Evolutionary conservation across 2,113 vertebrate genomes (phyloP), one percentile per base, ranked within the genome.

Genomic region (Syrmaticus mikado): DNA sequence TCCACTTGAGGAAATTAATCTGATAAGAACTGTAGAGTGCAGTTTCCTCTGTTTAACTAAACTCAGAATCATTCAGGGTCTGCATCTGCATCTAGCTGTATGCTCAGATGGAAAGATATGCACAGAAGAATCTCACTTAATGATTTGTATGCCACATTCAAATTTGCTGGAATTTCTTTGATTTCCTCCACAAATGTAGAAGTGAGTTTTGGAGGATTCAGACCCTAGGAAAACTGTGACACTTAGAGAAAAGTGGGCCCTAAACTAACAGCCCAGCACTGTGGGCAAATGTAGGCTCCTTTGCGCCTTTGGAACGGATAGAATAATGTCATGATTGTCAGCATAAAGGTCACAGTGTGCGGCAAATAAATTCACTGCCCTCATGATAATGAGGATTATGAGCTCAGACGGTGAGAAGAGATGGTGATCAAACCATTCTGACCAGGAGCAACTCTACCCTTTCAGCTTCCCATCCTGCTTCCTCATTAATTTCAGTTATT

Each of bases 201-300:
- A 28, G 8, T 24, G 53, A 76, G 25, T 83, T 83, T 50, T 19
- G 7, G 12, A 8, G 15, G 12, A 58, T 9, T 67, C 57, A 67
- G 21, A 48, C 7, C 18, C 6, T 38, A 57, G 9, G 8, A 80
- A 15, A 80, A 64, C 6, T 50, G 13, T 53, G 38, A 64, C 28
- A 27, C 13, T 60, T 85, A 22, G 34, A 76, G n/a, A 68, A 80
- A 89, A 72, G 3, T n/a, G 22, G 62, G 9, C 2, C 32, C 11
- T 72, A 68, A 86, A 55, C 32, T 30, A 32, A 57, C 60, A 50
- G 0, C 0, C 2, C 13, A 24, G 7, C 0, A n/a, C 1, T 50
- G 8, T n/a, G 61, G 15, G 5, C 18, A 65, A 71, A 18, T 24
- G 4, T 4, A 46, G 12, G 6, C 24, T 88, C 17, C 57, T 3